Base-by-base conservation (phyloP, 2,797 vertebrate genomes). In the Tragopan temminckii region DNA sequence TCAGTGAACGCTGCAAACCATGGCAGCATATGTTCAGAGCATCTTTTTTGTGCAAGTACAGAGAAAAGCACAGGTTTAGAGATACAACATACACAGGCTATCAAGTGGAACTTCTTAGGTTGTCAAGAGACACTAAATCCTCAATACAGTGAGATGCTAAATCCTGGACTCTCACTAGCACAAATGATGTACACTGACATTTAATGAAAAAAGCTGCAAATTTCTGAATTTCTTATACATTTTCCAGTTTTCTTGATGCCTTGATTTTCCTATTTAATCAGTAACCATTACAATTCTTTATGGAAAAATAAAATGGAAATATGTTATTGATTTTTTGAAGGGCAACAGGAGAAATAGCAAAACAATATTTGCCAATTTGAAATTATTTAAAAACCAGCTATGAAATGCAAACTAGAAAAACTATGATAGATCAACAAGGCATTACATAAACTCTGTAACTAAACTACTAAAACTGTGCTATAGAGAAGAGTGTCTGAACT, bases 301-400 rank as follows among this genome's bases (percentile, higher is more conserved):
- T 12, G 14, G 15, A 55, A 89, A 89, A 94, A 58, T 19, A 25
- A 79, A 86, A 66, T 17, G 9, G 29, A 80, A 85, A 57, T 62
- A 52, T 31, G 64, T 35, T 20, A 62, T 67, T 58, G 67, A 66
- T n/a, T 80, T 75, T 85, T 74, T 62, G 57, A 45, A n/a, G 81
- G 57, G 48, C 25, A 24, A n/a, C n/a, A n/a, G 35, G 27, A 33
- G 13, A 80, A 83, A 57, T 2, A 66, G 25, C 15, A 8, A 80
- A 88, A 75, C 48, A 74, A 52, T 79, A 18, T 77, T 48, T 67
- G 52, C 21, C 17, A 61, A 61, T 80, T 52, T 61, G 40, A 61
- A 74, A 71, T 89, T 80, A 71, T 85, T 92, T 93, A 89, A 95
- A 85, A 77, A 10, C 13, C 79, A 83, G 58, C 19, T 71, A 36